Evolutionary conservation across 1,140 invertebrate species (phyloP).

Genomic region (Drosophila nikananu): DNA sequence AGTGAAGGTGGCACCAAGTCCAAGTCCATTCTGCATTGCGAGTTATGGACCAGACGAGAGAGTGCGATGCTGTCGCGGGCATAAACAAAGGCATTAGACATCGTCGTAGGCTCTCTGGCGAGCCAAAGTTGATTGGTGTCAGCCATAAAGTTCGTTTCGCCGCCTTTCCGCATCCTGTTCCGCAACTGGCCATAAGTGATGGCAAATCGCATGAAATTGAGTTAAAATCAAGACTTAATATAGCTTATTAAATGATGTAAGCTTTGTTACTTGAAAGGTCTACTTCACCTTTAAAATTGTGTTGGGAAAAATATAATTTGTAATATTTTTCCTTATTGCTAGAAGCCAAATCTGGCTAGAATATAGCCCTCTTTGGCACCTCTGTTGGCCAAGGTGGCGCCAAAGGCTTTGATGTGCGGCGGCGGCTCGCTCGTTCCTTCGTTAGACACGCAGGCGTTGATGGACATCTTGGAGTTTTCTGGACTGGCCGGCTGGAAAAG

Average conservation of each 20-base stretch:
- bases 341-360: neutral
- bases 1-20: conserved; percentile 22
- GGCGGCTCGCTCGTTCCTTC: conserved; percentile 61
- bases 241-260: neutral
- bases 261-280: neutral
- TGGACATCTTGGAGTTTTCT: conserved; percentile 72
- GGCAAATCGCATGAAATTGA: neutral
- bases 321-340: neutral
- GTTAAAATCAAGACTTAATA: neutral
- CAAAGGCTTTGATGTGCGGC: conserved; percentile 78
- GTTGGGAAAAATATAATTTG: neutral
- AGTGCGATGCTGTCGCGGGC: conserved; percentile 25
- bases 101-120: conserved; percentile 54
- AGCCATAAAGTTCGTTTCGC: conserved; percentile 75
- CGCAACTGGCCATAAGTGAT: conserved; percentile 7
- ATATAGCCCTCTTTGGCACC: neutral
- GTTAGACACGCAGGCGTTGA: conserved; percentile 83
- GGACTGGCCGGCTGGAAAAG: conserved; percentile 51
- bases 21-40: conserved; percentile 19
- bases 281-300: accelerated
- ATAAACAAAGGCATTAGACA: conserved; percentile 82
- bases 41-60: conserved; percentile 40
- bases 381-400: conserved; percentile 60
- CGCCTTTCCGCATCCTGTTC: conserved; percentile 51
- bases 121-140: conserved; percentile 83